Percentiles rank a stretch among this genome's conserved stretches.
phyloP scores from a whole-genome alignment of 1,140 invertebrate genomes.

The Meteorus sp. region DNA sequence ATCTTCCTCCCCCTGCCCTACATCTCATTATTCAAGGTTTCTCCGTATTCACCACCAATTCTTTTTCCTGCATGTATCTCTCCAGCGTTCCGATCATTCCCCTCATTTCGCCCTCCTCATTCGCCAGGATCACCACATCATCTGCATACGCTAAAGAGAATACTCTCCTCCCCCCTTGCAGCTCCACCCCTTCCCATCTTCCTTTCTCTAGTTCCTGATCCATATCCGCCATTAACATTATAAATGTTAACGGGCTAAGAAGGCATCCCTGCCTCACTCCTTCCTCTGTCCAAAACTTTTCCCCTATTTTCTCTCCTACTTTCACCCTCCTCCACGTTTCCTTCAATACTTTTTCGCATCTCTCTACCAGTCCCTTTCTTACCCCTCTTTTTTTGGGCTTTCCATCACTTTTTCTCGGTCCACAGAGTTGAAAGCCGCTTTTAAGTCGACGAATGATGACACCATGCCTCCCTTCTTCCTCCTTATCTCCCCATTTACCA shows the following conservation, averaged over 20 bases:
- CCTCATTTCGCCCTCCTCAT: slow-evolving; percentile 1
- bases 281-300: background rate
- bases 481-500: background rate
- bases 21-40: no score
- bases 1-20: background rate
- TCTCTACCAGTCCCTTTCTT: background rate
- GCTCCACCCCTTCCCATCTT: background rate
- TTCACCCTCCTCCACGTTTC: background rate
- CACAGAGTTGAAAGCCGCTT: background rate
- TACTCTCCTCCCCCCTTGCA: background rate
- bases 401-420: background rate
- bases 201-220: slow-evolving; percentile 18
- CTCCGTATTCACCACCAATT: no score
- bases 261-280: slow-evolving; percentile 10
- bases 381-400: background rate
- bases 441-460: background rate
- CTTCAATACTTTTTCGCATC: background rate
- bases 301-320: background rate
- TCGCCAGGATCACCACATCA: slow-evolving; percentile 5
- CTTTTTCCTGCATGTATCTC: background rate
- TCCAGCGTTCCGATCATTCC: no score
- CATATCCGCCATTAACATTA: background rate
- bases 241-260: background rate
- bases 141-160: slow-evolving; percentile 11
- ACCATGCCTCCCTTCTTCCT: background rate